phyloP scores from a whole-genome alignment of 2,797 vertebrate species.

The Gallinago solitaria region DNA sequence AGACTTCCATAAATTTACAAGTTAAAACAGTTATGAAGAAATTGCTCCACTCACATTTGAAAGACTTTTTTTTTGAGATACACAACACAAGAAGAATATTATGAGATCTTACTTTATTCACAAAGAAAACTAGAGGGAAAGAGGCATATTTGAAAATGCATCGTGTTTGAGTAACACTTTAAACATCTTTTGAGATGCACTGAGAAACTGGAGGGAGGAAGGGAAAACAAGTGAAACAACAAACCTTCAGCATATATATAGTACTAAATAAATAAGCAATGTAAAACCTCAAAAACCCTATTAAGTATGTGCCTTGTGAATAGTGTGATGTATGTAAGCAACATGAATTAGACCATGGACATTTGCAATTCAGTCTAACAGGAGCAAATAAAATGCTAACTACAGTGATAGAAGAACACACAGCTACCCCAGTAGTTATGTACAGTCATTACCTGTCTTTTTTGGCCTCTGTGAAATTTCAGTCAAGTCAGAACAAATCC shows the following conservation, averaged over 20 bases:
- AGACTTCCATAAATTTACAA: neutral
- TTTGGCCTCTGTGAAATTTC: neutral
- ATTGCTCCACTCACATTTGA: neutral
- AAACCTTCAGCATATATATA: neutral
- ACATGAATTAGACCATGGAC: neutral
- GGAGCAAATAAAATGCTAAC: neutral
- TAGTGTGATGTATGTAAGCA: neutral
- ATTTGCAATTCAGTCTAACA: neutral
- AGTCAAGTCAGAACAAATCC: neutral
- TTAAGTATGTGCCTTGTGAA: neutral
- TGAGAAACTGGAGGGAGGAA: neutral
- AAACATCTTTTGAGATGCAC: neutral
- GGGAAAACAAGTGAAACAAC: neutral
- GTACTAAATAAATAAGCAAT: neutral
- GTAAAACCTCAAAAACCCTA: neutral
- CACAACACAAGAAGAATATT: neutral
- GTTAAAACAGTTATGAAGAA: neutral
- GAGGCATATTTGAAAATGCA: neutral
- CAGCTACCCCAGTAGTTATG: neutral
- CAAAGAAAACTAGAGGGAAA: neutral
- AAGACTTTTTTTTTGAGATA: neutral
- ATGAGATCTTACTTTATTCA: neutral
- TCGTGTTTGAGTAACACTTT: neutral
- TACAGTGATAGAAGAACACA: neutral
- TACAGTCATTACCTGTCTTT: accelerated